These are phyloP conservation scores for Pholis gunnellus DNA, from an alignment of 2,113 vertebrate species.

Conservation along the genomic window DNA sequence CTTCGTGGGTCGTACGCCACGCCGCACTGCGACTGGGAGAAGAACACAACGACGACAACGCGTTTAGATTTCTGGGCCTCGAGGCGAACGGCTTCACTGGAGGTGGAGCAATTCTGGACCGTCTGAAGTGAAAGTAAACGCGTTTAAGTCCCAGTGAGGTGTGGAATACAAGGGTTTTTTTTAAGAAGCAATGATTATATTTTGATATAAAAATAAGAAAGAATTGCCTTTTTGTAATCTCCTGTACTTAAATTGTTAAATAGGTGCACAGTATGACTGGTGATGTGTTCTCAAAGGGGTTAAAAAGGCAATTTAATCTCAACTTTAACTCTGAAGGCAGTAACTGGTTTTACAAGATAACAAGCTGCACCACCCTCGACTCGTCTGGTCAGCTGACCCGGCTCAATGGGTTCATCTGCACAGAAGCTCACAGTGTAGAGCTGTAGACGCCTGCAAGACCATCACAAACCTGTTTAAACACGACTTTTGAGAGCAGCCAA, in stretches of 20 bases:
- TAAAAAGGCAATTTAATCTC: background rate
- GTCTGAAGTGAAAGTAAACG: background rate
- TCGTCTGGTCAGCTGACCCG: background rate
- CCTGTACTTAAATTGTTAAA: background rate
- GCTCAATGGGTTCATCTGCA: background rate
- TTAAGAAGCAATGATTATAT: background rate
- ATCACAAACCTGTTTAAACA: background rate
- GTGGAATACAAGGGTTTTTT: too few relatives aligned
- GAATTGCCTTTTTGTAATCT: background rate
- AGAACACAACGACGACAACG: background rate
- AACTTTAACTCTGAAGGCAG: background rate
- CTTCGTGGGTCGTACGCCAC: slow-evolving; percentile 91
- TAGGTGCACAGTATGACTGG: background rate
- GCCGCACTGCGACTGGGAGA: slow-evolving; percentile 88
- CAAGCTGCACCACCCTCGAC: background rate
- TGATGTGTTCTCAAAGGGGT: background rate
- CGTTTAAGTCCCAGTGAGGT: too few relatives aligned
- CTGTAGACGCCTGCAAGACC: background rate
- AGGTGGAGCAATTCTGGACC: background rate
- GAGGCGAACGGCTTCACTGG: background rate
- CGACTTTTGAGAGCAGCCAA: background rate
- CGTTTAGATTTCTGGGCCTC: background rate
- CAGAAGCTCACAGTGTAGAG: background rate
- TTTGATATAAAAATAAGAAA: background rate
- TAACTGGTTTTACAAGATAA: background rate